Evolutionary conservation across 2,113 vertebrate genomes (phyloP), one percentile per base, ranked within the genome.

Genomic region (Corynorhinus townsendii): DNA sequence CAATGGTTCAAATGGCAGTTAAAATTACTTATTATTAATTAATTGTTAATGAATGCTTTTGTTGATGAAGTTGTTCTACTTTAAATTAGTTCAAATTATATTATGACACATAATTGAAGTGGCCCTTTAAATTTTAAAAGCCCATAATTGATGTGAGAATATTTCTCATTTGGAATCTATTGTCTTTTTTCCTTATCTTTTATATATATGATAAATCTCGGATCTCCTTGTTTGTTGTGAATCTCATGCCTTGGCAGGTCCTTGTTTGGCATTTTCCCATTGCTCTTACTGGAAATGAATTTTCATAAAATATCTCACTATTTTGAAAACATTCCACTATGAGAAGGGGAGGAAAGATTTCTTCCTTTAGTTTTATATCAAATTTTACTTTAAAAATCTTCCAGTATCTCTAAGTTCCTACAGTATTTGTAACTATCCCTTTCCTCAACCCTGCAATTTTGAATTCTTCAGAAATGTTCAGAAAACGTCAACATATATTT

Each of bases 291-390:
- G 35, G 38, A 68, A 96, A 73, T 38, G 59, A 33, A 83, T 88
- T 73, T 93, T 96, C 91, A 92, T 45, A 92, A 89, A 95, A 96
- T 86, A 95, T 90, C 90, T 96, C 90, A 86, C 62, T 92, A n/a
- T 49, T 95, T 66, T 96, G 89, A 83, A 94, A 90, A 35, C 7
- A 33, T 69, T 91, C 92, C 96, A 95, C 56, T 1, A 20, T 66
- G 43, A 71, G 52, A 84, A 89, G 62, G 66, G 59, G 68, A 90
- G 68, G 68, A 43, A 90, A 84, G 22, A 8, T 77, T 80, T 86
- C 83, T 86, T 91, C 59, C 71, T 86, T 83, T 72, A n/a, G 49
- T 64, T 88, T 90, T 73, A 45, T 59, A 52, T 40, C 69, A 64
- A 72, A 72, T 62, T 77, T 59, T n/a, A 59, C 47, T 87, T 87